Evolutionary conservation across 2,113 vertebrate species (phyloP).

Genomic region (Nannobrachium achirus): DNA sequence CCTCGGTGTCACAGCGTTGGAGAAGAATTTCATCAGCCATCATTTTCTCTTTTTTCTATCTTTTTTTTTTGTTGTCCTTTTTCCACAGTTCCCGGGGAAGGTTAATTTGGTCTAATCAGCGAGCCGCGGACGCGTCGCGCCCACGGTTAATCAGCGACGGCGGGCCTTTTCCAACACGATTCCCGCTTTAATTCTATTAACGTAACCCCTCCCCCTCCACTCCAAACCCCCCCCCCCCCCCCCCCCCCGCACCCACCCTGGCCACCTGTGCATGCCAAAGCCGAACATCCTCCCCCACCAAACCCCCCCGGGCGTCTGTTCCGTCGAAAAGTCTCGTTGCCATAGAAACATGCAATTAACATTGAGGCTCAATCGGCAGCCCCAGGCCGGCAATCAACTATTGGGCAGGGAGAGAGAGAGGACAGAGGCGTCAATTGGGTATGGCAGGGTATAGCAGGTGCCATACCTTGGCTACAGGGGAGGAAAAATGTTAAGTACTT

Average conservation of each 20-base stretch:
- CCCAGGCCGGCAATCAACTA: too few relatives aligned
- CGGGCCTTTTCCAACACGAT: not conserved
- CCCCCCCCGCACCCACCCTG: not conserved
- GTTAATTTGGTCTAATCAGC: conserved; percentile 21
- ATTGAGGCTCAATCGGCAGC: not conserved
- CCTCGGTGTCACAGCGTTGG: too few relatives aligned
- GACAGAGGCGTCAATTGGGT: too few relatives aligned
- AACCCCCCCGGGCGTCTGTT: not conserved
- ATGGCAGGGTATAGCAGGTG: too few relatives aligned
- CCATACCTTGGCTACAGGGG: too few relatives aligned
- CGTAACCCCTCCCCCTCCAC: too few relatives aligned
- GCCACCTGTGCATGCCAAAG: too few relatives aligned
- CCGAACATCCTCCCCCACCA: not conserved
- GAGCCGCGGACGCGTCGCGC: not conserved
- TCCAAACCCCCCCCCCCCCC: not conserved
- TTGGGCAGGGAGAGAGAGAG: too few relatives aligned
- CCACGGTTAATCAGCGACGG: conserved; percentile 2
- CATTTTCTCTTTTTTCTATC: too few relatives aligned
- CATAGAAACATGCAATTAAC: conserved; percentile 12
- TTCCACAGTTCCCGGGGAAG: not conserved
- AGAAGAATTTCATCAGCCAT: too few relatives aligned
- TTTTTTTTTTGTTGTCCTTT: too few relatives aligned
- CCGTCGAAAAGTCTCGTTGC: not conserved
- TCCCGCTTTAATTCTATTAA: conserved; percentile 28
- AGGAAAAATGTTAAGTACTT: too few relatives aligned